Conservation (phyloP, 2,888 invertebrate genomes). For the Teinopalpus imperialis region DNA sequence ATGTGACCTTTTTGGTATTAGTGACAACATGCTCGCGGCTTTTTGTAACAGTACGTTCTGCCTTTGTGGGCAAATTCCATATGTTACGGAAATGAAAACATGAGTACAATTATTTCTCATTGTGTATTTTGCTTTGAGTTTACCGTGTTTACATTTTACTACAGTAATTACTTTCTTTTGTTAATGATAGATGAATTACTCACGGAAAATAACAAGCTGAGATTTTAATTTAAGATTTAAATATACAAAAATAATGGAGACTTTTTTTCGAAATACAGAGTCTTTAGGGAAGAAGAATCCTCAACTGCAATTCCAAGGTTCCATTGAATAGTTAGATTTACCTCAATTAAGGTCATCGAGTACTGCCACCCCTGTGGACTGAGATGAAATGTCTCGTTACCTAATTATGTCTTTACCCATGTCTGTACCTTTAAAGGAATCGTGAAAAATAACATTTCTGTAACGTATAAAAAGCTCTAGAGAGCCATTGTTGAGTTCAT, state of each 20-base stretch:
- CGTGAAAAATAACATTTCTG: neutral
- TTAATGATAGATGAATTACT: neutral
- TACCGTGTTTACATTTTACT: conserved; percentile 1
- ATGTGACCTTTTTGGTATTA: conserved; percentile 9
- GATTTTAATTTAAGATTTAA: too few species aligned
- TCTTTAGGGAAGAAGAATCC: too few species aligned
- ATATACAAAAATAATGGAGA: too few species aligned
- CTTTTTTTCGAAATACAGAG: too few species aligned
- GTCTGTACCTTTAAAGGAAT: too few species aligned
- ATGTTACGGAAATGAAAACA: conserved; percentile 3
- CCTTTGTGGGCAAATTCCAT: conserved; percentile 5
- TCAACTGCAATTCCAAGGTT: too few species aligned
- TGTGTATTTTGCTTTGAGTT: conserved; percentile 3
- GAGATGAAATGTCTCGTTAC: too few species aligned
- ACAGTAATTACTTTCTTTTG: conserved; percentile 6
- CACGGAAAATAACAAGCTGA: too few species aligned
- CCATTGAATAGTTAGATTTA: too few species aligned
- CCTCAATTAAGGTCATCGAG: too few species aligned
- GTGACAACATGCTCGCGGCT: neutral
- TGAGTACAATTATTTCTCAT: conserved; percentile 7
- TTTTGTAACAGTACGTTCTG: neutral
- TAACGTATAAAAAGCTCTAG: conserved; percentile 1
- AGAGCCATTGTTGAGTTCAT: conserved; percentile 1
- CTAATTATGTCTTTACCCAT: too few species aligned
- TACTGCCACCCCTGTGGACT: too few species aligned